Evolutionary conservation across 2,888 invertebrate genomes (phyloP).

Genomic region (Cordylochernes scorpioides): DNA sequence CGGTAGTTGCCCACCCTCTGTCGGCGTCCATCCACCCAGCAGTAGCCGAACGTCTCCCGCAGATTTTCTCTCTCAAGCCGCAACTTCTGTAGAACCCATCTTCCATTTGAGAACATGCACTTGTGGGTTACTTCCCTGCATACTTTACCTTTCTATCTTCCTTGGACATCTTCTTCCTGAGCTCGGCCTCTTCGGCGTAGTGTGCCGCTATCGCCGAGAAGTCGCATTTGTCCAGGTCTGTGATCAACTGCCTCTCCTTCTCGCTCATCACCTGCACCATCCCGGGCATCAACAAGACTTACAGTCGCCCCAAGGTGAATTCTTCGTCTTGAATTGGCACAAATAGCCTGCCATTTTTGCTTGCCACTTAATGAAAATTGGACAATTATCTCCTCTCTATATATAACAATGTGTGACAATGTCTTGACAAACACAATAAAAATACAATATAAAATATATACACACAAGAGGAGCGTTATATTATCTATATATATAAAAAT

Average conservation of each 20-base stretch:
- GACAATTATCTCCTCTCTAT: too few relatives aligned
- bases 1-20: slow-evolving; percentile 6
- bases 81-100: too few relatives aligned
- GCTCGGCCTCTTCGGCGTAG: background rate
- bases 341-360: too few relatives aligned
- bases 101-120: background rate
- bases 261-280: background rate
- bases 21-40: slow-evolving; percentile 4
- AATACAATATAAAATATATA: too few relatives aligned
- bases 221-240: slow-evolving; percentile 3
- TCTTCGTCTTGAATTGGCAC: too few relatives aligned
- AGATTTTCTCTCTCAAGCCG: background rate
- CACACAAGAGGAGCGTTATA: too few relatives aligned
- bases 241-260: slow-evolving; percentile 2
- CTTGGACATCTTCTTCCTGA: background rate
- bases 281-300: too few relatives aligned
- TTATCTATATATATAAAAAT: too few relatives aligned
- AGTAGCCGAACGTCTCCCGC: slow-evolving; percentile 2
- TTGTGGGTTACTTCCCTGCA: background rate
- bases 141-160: background rate
- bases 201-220: slow-evolving; percentile 1
- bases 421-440: too few relatives aligned
- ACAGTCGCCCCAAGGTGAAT: too few relatives aligned
- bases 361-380: too few relatives aligned
- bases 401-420: too few relatives aligned